A percentile compares a stretch with the other conserved stretches of the same genome.
Conservation (phyloP, 2,888 invertebrate genomes). For the Drosophila algonquin region DNA sequence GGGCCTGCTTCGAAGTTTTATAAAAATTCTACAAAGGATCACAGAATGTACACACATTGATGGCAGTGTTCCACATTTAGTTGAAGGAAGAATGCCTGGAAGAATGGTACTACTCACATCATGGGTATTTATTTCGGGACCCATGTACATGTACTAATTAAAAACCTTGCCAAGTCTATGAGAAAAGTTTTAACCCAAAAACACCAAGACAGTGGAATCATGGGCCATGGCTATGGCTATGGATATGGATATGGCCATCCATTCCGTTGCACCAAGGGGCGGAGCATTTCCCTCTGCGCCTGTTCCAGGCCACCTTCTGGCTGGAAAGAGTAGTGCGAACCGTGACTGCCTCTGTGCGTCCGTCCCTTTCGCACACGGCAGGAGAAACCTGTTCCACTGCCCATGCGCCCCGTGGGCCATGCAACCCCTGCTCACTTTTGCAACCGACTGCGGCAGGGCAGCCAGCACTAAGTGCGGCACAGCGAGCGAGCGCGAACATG, state of each 20-base stretch:
- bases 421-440: constrained; percentile 56
- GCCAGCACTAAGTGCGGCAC: constrained; percentile 52
- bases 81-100: neutral
- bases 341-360: constrained; percentile 17
- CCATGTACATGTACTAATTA: constrained; percentile 58
- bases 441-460: constrained; percentile 16
- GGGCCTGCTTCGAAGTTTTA: neutral
- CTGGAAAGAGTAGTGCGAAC: constrained; percentile 62
- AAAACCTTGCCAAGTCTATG: constrained; percentile 54
- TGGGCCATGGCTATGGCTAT: neutral
- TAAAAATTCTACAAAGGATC: neutral
- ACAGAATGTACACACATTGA: too few relatives aligned
- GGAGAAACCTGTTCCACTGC: constrained; percentile 65
- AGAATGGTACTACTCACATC: neutral
- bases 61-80: neutral
- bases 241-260: constrained; percentile 19
- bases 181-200: constrained; percentile 60
- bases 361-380: constrained; percentile 49
- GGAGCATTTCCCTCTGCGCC: constrained; percentile 65
- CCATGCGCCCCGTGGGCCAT: constrained; percentile 63
- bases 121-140: neutral
- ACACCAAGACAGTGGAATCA: constrained; percentile 39
- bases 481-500: constrained; percentile 55
- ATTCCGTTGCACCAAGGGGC: constrained; percentile 49
- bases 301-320: constrained; percentile 57